Percentiles rank a stretch among this genome's conserved stretches.
Evolutionary conservation across 2,113 vertebrate species (phyloP).

Genomic region (Peucedramus taeniatus): DNA sequence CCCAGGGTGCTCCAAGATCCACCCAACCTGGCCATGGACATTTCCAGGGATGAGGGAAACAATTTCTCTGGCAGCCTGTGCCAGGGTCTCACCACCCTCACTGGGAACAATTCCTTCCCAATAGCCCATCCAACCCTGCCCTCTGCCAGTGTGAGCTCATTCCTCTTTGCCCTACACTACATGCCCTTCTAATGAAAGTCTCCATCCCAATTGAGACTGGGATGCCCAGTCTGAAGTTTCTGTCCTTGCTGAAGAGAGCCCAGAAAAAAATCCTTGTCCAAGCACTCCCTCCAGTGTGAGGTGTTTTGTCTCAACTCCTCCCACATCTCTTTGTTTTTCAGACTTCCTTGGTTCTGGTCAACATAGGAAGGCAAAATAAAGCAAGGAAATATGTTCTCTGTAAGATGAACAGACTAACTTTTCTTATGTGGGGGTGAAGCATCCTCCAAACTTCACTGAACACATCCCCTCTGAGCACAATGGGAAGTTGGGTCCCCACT

Average conservation of each 20-base stretch:
- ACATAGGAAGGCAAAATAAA: constrained; percentile 34
- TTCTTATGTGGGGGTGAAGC: background rate
- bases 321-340: constrained; percentile 22
- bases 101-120: background rate
- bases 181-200: background rate
- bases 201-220: background rate
- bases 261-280: background rate
- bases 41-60: background rate
- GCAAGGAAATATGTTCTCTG: constrained; percentile 19
- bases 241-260: background rate
- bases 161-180: background rate
- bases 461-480: background rate
- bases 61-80: background rate
- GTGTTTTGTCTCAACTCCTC: background rate
- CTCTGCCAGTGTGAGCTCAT: background rate
- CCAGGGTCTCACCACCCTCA: background rate
- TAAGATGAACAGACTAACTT: background rate
- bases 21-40: accelerated
- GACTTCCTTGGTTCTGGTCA: constrained; percentile 35
- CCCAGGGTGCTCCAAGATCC: accelerated
- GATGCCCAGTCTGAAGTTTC: background rate
- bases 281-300: background rate
- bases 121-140: background rate
- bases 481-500: background rate
- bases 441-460: background rate